phyloP scores from a whole-genome alignment of 2,888 invertebrate species.

The Cosmia pyralina region DNA sequence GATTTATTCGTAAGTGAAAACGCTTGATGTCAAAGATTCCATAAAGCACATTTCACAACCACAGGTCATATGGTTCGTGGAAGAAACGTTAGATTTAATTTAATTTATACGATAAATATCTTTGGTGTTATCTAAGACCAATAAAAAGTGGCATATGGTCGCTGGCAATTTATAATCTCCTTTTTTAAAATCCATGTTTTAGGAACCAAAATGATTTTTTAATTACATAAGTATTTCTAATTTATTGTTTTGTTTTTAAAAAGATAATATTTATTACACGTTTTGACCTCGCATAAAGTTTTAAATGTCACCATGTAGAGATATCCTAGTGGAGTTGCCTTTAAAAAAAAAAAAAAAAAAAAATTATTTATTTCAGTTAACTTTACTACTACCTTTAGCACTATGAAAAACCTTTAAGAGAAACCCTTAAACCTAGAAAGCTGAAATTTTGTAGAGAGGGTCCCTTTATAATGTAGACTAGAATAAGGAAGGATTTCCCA shows the following conservation, averaged over 20 bases:
- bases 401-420: too few species aligned
- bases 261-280: slow-evolving; percentile 35
- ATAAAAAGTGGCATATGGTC: slow-evolving; percentile 56
- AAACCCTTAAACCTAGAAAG: too few species aligned
- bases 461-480: too few species aligned
- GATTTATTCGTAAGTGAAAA: slow-evolving; percentile 48
- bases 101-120: slow-evolving; percentile 52
- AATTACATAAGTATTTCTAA: slow-evolving; percentile 56
- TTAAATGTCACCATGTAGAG: slow-evolving; percentile 37
- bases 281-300: slow-evolving; percentile 37
- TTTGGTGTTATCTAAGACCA: slow-evolving; percentile 37
- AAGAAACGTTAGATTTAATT: slow-evolving; percentile 49
- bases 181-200: slow-evolving; percentile 46
- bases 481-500: too few species aligned
- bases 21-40: slow-evolving; percentile 42
- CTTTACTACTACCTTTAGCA: too few species aligned
- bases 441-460: too few species aligned
- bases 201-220: slow-evolving; percentile 41
- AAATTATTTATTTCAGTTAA: too few species aligned
- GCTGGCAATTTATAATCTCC: slow-evolving; percentile 44
- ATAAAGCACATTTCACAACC: slow-evolving; percentile 53
- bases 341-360: too few species aligned
- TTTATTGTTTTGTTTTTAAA: slow-evolving; percentile 55
- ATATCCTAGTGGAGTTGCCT: neutral
- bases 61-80: slow-evolving; percentile 38